Evolutionary conservation across 2,888 invertebrate species (phyloP).

Genomic region (Cheilosia scutellata): DNA sequence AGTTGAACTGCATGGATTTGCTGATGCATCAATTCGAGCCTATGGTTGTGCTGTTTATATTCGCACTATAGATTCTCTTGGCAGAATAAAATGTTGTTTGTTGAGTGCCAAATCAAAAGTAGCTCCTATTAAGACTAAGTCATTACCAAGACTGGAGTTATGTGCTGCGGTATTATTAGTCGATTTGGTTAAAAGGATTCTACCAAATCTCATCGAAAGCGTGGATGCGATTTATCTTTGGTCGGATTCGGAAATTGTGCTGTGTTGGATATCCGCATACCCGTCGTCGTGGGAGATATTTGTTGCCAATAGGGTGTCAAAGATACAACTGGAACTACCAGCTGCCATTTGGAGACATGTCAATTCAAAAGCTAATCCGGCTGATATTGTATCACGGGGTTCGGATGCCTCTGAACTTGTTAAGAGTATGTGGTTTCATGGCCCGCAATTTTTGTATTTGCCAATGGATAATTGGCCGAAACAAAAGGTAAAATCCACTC

Average conservation of each 20-base stretch:
- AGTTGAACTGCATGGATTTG: slow-evolving; percentile 19
- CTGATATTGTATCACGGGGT: slow-evolving; percentile 14
- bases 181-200: background rate
- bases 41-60: slow-evolving; percentile 30
- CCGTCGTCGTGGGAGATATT: slow-evolving; percentile 20
- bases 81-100: background rate
- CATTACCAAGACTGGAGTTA: background rate
- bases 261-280: slow-evolving; percentile 14
- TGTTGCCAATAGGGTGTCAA: slow-evolving; percentile 15
- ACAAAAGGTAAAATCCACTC: background rate
- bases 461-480: slow-evolving; percentile 1
- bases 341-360: slow-evolving; percentile 10
- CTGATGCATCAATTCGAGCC: slow-evolving; percentile 26
- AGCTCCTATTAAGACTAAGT: slow-evolving; percentile 12
- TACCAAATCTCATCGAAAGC: background rate
- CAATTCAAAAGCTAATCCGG: slow-evolving; percentile 12
- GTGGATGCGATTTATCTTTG: background rate
- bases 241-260: slow-evolving; percentile 10
- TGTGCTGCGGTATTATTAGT: background rate
- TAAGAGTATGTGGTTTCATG: slow-evolving; percentile 10
- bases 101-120: slow-evolving; percentile 10
- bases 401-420: background rate
- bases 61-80: background rate
- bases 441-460: background rate
- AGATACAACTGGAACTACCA: slow-evolving; percentile 5